Base-by-base conservation (phyloP, 2,888 invertebrate genomes). In the Vesta saturnalis region DNA sequence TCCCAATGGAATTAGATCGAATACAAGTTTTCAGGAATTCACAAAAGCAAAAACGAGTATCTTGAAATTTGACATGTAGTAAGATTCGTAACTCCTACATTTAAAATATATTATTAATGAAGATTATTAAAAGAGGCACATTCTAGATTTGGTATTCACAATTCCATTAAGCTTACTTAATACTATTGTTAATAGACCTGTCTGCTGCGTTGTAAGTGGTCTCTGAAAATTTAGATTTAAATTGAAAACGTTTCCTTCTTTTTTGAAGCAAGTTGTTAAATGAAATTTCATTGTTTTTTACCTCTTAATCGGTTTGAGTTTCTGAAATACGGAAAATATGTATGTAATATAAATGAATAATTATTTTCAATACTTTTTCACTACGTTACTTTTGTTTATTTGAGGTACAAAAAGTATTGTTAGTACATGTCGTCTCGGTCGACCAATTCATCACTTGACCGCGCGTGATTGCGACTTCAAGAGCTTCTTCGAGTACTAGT, bases 391-490 rank as follows among this genome's bases (percentile, higher is more conserved):
- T 35, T 60, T 65, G 47, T 64, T 59, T 60, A 60, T 68, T 68
- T 64, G 64, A 60, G 55, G 47, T 49, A 64, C 19, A 60, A 35
- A 64, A 63, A 67, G 60, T 64, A 68, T 64, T 68, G 68, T 60
- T 68, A 60, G 60, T 60, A 56, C 30, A 54, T 64, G 52, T 60
- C 64, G 60, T 64, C 60, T 69, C 64, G 47, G 61, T 67, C 69
- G 71, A 71, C 74, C 78, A 77, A 80, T 80, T 78, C 79, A 79
- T 80, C 79, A 79, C 77, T 77, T 76, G 78, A 75, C 75, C 77
- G 74, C 73, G 74, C 75, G 76, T 76, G 75, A 76, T 74, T 73
- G 75, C 73, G 73, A 74, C 78, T 73, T 73, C 72, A 75, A 73
- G 70, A 74, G 75, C 76, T 73, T 74, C 77, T 78, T 79, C 79